Base-by-base conservation (phyloP, 1,140 invertebrate species). In the Nasonia longicornis region DNA sequence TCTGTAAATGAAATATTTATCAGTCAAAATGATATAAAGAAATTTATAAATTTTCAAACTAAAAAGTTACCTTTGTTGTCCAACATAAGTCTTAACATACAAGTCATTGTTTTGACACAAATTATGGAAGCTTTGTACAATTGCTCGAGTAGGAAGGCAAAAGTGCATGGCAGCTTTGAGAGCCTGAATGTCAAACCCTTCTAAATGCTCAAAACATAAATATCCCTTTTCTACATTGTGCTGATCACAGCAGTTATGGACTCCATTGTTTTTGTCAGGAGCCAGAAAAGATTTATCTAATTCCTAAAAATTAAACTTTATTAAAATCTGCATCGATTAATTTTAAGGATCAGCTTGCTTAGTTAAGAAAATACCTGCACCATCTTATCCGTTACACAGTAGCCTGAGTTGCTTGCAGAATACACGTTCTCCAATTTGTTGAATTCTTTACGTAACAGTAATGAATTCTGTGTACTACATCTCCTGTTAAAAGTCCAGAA, bases 121-220 rank as follows among this genome's bases (percentile, higher is more conserved):
- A 85, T 92, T 91, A 38, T 89, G 90, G 22, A 94, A 92, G 72
- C 93, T 92, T 85, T 95, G 94, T 0, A 96, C 92, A 81, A 97
- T 95, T 77, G 92, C 92, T 80, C 97, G 92, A 0, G 95, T 96
- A 86, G 95, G 95, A 48, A 98, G 90, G 89, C 97, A 98, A 7
- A 95, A 95, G 90, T 95, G 95, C 11, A 7, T 83, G 94, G 94
- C 81, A 94, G 87, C 85, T 94, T 91, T 80, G 94, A 91, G 11
- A 94, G 93, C 82, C 77, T 80, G 82, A 74, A 82, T 63, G 75
- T 83, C 82, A 64, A 77, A 90, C 76, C 92, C 91, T 85, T 93
- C 94, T 71, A 95, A 91, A 85, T 95, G 94, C 88, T 96, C 94
- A 88, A 96, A 96, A 87, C 96, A 96, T 38, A 96, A 92, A 85